A percentile compares a stretch with the other conserved stretches of the same genome.
Conservation (phyloP, 2,888 invertebrate genomes). For the Drosophila maculinotata region DNA sequence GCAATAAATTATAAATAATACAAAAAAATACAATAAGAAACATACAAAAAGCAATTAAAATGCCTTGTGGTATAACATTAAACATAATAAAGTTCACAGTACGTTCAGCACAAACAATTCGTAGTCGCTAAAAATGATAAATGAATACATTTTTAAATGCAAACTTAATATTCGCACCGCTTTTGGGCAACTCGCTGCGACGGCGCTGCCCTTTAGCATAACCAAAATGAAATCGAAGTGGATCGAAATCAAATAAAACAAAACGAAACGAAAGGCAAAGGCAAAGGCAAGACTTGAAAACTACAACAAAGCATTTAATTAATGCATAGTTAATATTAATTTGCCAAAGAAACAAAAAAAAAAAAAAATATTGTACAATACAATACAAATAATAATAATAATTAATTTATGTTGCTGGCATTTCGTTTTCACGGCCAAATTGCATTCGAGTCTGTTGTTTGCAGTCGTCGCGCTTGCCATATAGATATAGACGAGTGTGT, state of each 20-base stretch:
- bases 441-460: conserved; percentile 55
- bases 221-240: conserved; percentile 13
- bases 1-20: conserved; percentile 26
- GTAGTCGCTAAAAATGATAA: not conserved
- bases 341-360: conserved; percentile 34
- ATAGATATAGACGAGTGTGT: conserved; percentile 7
- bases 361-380: conserved; percentile 26
- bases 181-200: no score
- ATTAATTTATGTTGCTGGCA: conserved; percentile 76
- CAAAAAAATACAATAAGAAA: conserved; percentile 28
- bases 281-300: conserved; percentile 16
- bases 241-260: conserved; percentile 21
- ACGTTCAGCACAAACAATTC: conserved; percentile 14
- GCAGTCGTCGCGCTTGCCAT: conserved; percentile 33
- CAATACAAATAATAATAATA: conserved; percentile 61
- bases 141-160: conserved; percentile 33
- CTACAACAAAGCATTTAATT: conserved; percentile 52
- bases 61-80: conserved; percentile 29
- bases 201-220: conserved; percentile 25
- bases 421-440: conserved; percentile 75
- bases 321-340: conserved; percentile 62
- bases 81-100: conserved; percentile 32
- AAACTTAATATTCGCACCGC: conserved; percentile 30
- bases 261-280: conserved; percentile 39
- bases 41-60: conserved; percentile 38